Evolutionary conservation across 2,797 vertebrate species (phyloP).

Genomic region (Darevskia mixta): DNA sequence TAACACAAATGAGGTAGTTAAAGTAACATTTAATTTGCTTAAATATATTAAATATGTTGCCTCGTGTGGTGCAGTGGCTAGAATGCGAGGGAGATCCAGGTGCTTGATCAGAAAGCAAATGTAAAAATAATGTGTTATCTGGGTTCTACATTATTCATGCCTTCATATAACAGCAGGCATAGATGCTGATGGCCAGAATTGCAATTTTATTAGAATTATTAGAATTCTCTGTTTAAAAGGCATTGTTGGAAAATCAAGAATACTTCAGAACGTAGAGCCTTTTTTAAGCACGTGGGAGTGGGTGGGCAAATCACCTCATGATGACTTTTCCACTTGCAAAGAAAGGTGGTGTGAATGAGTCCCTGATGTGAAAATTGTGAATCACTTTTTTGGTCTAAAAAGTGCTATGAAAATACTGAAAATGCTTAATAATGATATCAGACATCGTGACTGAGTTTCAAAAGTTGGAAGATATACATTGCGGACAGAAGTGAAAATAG

Average conservation of each 20-base stretch:
- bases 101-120: background rate
- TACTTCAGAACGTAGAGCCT: background rate
- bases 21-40: background rate
- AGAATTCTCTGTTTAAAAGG: too few species aligned
- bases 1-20: conserved; percentile 11
- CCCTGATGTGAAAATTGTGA: background rate
- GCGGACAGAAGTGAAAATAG: too few species aligned
- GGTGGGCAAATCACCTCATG: too few species aligned
- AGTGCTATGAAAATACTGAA: background rate
- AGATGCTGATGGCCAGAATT: background rate
- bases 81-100: too few species aligned
- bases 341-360: background rate
- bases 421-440: background rate
- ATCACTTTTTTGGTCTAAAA: background rate
- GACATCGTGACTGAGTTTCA: background rate
- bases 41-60: background rate
- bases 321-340: background rate
- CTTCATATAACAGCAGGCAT: background rate
- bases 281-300: background rate
- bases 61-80: too few species aligned
- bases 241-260: background rate
- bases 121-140: background rate
- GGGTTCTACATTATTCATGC: background rate
- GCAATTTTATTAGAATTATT: conserved; percentile 5
- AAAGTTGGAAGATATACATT: background rate